Conservation (phyloP, 1,140 invertebrate species). For the Cataglyphis hispanica region DNA sequence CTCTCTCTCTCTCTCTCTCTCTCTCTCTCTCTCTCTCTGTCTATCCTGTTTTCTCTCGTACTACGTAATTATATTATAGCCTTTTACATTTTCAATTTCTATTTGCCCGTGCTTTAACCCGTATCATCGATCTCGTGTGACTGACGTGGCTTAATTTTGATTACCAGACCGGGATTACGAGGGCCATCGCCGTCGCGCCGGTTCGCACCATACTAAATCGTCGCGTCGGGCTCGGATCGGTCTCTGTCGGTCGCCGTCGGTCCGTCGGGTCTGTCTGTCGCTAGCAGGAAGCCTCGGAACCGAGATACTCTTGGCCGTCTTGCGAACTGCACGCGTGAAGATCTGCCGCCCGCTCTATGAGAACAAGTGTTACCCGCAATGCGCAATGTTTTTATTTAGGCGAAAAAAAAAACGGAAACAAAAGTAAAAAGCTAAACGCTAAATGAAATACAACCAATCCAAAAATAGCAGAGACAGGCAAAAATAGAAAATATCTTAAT, state of each 20-base stretch:
- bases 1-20: conserved; percentile 52
- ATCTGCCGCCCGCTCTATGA: conserved; percentile 79
- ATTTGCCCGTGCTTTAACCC: conserved; percentile 65
- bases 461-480: conserved; percentile 37
- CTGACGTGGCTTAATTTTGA: conserved; percentile 84
- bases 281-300: conserved; percentile 86
- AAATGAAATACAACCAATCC: conserved; percentile 25
- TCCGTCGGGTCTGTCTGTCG: conserved; percentile 76
- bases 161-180: conserved; percentile 90
- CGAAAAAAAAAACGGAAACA: conserved; percentile 59
- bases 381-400: conserved; percentile 73
- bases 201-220: conserved; percentile 92
- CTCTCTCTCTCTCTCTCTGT: conserved; percentile 36
- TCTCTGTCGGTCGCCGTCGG: conserved; percentile 81
- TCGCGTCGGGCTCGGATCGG: conserved; percentile 84
- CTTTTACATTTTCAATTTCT: conserved; percentile 51
- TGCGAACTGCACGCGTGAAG: conserved; percentile 83
- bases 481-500: conserved; percentile 22
- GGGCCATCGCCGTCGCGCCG: conserved; percentile 92
- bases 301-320: conserved; percentile 84
- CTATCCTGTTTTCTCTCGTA: conserved; percentile 58
- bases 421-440: conserved; percentile 26
- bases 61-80: conserved; percentile 55
- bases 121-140: conserved; percentile 78
- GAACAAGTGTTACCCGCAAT: conserved; percentile 78